phyloP scores from a whole-genome alignment of 1,140 invertebrate species.

The Melanaphis sacchari region DNA sequence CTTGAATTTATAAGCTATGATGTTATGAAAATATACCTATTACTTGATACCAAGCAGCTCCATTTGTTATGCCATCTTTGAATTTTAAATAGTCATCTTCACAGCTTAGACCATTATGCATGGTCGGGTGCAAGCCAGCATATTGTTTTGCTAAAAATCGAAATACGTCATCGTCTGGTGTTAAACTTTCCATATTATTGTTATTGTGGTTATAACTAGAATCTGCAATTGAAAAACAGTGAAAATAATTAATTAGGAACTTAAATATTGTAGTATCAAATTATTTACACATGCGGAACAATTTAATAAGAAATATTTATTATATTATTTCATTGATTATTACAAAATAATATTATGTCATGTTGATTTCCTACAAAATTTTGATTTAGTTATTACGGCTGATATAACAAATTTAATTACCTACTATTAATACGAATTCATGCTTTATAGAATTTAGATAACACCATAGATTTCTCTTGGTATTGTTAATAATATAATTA shows the following conservation, averaged over 20 bases:
- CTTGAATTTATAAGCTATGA: not conserved
- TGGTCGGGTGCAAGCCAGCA: constrained; percentile 75
- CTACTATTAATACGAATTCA: not conserved
- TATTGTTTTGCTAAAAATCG: constrained; percentile 83
- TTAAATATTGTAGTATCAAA: not conserved
- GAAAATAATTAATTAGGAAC: not conserved
- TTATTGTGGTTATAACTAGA: not conserved
- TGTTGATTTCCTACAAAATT: not conserved
- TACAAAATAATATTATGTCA: not conserved
- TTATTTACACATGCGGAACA: not conserved
- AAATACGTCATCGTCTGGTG: constrained; percentile 89
- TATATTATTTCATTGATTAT: not conserved
- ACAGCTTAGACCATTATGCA: constrained; percentile 75
- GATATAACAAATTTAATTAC: not conserved
- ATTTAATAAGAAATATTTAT: too few relatives aligned
- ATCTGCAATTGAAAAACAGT: not conserved
- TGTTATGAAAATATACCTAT: constrained; percentile 63
- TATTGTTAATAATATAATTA: not conserved
- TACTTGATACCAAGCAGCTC: constrained; percentile 84
- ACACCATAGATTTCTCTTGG: not conserved
- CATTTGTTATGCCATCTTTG: constrained; percentile 82
- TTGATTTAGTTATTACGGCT: not conserved
- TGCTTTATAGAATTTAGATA: not conserved
- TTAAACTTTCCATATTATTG: constrained; percentile 67
- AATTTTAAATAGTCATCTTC: constrained; percentile 78